phyloP scores from a whole-genome alignment of 2,113 vertebrate genomes.

The Empidonax traillii region DNA sequence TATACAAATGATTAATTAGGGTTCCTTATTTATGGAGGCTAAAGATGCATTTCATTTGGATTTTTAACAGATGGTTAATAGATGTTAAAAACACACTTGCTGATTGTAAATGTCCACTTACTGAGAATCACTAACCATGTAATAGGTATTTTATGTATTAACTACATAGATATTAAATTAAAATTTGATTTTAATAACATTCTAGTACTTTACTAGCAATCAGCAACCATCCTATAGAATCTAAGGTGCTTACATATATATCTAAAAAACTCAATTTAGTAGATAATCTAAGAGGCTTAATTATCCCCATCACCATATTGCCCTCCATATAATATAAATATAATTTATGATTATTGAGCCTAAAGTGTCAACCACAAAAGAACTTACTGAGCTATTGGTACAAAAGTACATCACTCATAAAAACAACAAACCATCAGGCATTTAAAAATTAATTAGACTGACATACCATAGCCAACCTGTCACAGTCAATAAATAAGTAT shows the following conservation, averaged over 20 bases:
- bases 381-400: conserved; percentile 9
- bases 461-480: not conserved
- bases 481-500: not conserved
- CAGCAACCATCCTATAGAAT: not conserved
- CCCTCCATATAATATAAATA: not conserved
- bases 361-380: conserved; percentile 38
- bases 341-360: conserved; percentile 44
- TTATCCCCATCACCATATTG: conserved; percentile 13
- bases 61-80: conserved; percentile 66
- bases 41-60: conserved; percentile 36
- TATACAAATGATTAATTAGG: conserved; percentile 22
- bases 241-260: not conserved
- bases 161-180: conserved; percentile 27
- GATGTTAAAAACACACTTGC: conserved; percentile 57
- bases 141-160: conserved; percentile 59
- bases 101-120: conserved; percentile 62
- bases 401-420: conserved; percentile 36
- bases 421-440: conserved; percentile 48
- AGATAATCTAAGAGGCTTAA: conserved; percentile 6
- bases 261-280: not conserved
- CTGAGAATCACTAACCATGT: conserved; percentile 52
- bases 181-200: conserved; percentile 35
- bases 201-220: not conserved
- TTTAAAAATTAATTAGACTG: conserved; percentile 39
- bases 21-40: conserved; percentile 26